Evolutionary conservation across 2,113 vertebrate species (phyloP).

Genomic region (Vulpes ferrilata): DNA sequence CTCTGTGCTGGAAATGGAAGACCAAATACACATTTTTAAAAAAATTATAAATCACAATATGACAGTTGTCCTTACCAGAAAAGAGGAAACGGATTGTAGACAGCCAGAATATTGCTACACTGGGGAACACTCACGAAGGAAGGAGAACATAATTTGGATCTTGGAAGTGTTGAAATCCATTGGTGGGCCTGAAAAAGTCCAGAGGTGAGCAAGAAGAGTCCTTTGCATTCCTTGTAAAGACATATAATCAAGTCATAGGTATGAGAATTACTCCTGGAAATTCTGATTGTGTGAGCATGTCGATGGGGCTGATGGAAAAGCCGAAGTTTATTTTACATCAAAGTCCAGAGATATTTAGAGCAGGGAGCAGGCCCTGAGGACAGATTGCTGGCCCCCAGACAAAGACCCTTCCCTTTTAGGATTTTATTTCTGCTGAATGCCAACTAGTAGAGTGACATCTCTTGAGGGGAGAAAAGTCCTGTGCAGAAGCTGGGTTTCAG

Average conservation of each 20-base stretch:
- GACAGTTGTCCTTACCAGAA: neutral
- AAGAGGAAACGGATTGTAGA: neutral
- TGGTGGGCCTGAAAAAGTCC: neutral
- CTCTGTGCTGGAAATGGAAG: neutral
- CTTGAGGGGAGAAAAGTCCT: neutral
- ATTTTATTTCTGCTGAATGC: neutral
- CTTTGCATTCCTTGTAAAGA: neutral
- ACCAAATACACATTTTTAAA: neutral
- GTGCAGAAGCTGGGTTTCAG: neutral
- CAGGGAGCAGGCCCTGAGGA: neutral
- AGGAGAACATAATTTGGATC: neutral
- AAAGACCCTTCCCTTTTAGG: neutral
- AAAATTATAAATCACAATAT: neutral
- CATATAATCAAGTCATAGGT: neutral
- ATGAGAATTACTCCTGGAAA: neutral
- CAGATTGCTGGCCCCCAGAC: neutral
- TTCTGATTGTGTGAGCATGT: neutral
- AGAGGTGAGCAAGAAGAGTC: neutral
- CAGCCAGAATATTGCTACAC: neutral
- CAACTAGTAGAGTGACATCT: neutral
- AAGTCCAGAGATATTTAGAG: neutral
- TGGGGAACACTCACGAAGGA: neutral
- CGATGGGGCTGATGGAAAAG: neutral
- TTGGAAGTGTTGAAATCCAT: neutral
- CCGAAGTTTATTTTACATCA: neutral